These are phyloP conservation scores for Trichomalopsis sarcophagae DNA, from an alignment of 1,140 invertebrate species.

Conservation along the genomic window DNA sequence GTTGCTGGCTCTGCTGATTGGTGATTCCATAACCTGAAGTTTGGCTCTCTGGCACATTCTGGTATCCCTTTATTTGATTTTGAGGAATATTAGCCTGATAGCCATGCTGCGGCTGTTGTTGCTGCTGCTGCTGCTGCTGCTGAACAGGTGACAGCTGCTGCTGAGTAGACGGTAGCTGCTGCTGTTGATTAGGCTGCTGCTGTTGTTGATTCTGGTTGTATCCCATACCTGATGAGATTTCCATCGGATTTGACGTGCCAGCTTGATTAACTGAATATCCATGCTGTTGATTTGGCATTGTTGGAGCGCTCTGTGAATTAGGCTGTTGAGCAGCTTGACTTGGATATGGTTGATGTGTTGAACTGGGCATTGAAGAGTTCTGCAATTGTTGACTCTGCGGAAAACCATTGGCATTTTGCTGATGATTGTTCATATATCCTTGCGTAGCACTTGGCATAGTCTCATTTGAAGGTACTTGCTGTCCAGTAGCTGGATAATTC, in stretches of 20 bases:
- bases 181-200: slow-evolving; percentile 40
- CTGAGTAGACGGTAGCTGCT: slow-evolving; percentile 21
- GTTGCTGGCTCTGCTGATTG: slow-evolving; percentile 52
- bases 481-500: slow-evolving; percentile 57
- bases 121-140: slow-evolving; percentile 57
- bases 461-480: slow-evolving; percentile 52
- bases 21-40: slow-evolving; percentile 13
- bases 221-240: slow-evolving; percentile 40
- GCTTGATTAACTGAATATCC: slow-evolving; percentile 54
- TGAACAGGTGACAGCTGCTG: slow-evolving; percentile 49
- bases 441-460: slow-evolving; percentile 21
- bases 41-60: slow-evolving; percentile 26
- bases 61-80: slow-evolving; percentile 50
- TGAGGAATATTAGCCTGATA: slow-evolving; percentile 48
- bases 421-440: slow-evolving; percentile 44
- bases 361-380: slow-evolving; percentile 57
- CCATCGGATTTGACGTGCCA: slow-evolving; percentile 16
- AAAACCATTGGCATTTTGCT: slow-evolving; percentile 51
- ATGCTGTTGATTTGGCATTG: slow-evolving; percentile 54
- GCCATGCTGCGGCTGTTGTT: slow-evolving; percentile 51
- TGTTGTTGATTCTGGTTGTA: slow-evolving; percentile 59
- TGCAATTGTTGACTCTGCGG: slow-evolving; percentile 61
- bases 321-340: slow-evolving; percentile 56
- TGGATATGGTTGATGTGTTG: slow-evolving; percentile 51
- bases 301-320: slow-evolving; percentile 37